phyloP scores from a whole-genome alignment of 2,888 invertebrate species.

The Drosophila nr. medialis region DNA sequence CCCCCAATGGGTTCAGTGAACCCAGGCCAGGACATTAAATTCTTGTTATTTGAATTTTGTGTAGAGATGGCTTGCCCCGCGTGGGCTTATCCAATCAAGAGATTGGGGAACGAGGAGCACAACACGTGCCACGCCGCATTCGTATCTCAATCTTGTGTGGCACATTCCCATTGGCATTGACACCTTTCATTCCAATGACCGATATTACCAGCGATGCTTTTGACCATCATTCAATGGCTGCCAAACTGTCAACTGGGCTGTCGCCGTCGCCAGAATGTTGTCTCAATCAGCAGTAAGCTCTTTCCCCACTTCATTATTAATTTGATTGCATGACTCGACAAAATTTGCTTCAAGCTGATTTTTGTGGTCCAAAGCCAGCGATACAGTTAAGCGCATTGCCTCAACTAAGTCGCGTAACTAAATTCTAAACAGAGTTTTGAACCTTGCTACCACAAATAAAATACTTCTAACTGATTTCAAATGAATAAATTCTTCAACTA shows the following conservation, averaged over 20 bases:
- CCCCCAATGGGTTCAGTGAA: slow-evolving; percentile 24
- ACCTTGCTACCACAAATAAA: background rate
- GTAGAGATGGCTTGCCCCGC: background rate
- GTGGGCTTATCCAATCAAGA: slow-evolving; percentile 26
- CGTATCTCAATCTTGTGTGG: slow-evolving; percentile 15
- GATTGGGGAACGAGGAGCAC: background rate
- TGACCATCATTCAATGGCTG: slow-evolving; percentile 7
- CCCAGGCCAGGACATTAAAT: slow-evolving; percentile 32
- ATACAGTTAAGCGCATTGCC: slow-evolving; percentile 36
- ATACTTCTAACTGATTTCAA: background rate
- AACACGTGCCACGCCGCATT: slow-evolving; percentile 18
- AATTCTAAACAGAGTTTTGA: background rate
- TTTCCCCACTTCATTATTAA: slow-evolving; percentile 32
- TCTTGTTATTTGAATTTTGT: slow-evolving; percentile 5
- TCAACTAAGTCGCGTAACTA: background rate
- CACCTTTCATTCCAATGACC: slow-evolving; percentile 27
- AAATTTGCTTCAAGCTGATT: slow-evolving; percentile 21
- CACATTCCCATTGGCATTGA: slow-evolving; percentile 13
- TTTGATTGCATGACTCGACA: slow-evolving; percentile 67
- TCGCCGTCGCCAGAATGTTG: background rate
- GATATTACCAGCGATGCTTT: slow-evolving; percentile 18
- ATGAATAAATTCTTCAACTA: background rate
- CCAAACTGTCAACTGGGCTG: slow-evolving; percentile 10
- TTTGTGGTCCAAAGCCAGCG: background rate
- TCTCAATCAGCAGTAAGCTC: slow-evolving; percentile 16